Conservation (phyloP, 2,113 vertebrate species). For the Pan paniscus region DNA sequence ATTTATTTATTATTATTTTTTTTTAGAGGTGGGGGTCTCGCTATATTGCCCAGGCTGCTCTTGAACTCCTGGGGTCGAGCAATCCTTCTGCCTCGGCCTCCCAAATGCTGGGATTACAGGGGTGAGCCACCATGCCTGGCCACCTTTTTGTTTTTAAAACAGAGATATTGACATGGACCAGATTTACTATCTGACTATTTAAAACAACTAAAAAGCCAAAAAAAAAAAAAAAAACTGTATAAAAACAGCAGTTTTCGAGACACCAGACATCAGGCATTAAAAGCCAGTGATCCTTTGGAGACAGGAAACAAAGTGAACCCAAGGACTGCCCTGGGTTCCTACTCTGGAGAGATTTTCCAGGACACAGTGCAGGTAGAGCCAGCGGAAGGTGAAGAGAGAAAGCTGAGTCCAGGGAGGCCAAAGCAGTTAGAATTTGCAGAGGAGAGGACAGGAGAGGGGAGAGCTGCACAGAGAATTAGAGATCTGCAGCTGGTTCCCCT, state of each 20-base stretch:
- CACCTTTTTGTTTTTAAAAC: neutral
- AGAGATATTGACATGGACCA: neutral
- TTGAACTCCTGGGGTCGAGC: too few species aligned
- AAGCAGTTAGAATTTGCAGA: neutral
- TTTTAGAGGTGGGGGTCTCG: too few species aligned
- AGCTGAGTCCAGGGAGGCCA: neutral
- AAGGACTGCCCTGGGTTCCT: neutral
- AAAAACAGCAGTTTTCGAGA: neutral
- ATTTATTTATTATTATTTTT: too few species aligned
- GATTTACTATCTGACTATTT: neutral
- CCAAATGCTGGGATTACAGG: too few species aligned
- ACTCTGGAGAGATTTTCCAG: neutral
- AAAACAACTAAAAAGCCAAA: neutral
- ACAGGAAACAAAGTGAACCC: neutral
- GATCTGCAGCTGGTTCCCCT: too few species aligned
- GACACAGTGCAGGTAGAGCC: neutral
- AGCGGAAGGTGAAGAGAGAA: neutral
- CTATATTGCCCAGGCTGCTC: too few species aligned
- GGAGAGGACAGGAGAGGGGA: neutral
- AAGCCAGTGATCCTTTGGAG: neutral
- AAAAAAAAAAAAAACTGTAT: neutral
- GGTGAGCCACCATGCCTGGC: too few species aligned
- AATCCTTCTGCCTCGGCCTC: too few species aligned
- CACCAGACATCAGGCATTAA: neutral
- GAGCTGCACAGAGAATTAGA: neutral